Conservation (phyloP, 2,888 invertebrate genomes). For the Rhingia campestris region DNA sequence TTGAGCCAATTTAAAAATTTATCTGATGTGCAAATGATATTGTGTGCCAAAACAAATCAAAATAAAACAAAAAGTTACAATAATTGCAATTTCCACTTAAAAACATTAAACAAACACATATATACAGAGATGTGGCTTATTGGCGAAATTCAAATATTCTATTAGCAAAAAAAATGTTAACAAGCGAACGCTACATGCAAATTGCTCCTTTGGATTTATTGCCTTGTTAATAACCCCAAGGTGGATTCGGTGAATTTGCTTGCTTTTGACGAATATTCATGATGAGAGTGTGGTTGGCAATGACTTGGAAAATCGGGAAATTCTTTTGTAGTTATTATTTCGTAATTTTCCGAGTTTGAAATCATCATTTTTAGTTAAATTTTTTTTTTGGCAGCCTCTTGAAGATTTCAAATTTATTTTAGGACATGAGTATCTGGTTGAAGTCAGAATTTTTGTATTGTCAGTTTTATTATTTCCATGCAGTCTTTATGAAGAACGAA, state of each 20-base stretch:
- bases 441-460: too few relatives aligned
- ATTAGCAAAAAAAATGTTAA: conserved; percentile 51
- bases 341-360: too few relatives aligned
- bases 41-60: conserved; percentile 56
- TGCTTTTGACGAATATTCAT: too few relatives aligned
- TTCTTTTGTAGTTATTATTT: too few relatives aligned
- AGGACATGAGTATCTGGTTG: too few relatives aligned
- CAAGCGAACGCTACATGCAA: conserved; percentile 26
- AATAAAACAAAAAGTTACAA: conserved; percentile 20
- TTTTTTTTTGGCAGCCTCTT: too few relatives aligned
- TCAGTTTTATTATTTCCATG: too few relatives aligned
- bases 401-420: too few relatives aligned
- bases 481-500: too few relatives aligned
- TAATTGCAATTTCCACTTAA: conserved; percentile 55
- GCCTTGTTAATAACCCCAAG: conserved; percentile 47
- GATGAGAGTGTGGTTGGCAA: too few relatives aligned
- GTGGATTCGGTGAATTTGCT: conserved; percentile 13
- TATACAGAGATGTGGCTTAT: neutral
- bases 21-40: conserved; percentile 37
- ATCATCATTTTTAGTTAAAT: too few relatives aligned
- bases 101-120: neutral
- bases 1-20: conserved; percentile 30
- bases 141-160: conserved; percentile 29
- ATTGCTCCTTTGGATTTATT: conserved; percentile 20
- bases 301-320: too few relatives aligned